Conservation (phyloP, 2,113 vertebrate genomes). For the Promerops cafer region DNA sequence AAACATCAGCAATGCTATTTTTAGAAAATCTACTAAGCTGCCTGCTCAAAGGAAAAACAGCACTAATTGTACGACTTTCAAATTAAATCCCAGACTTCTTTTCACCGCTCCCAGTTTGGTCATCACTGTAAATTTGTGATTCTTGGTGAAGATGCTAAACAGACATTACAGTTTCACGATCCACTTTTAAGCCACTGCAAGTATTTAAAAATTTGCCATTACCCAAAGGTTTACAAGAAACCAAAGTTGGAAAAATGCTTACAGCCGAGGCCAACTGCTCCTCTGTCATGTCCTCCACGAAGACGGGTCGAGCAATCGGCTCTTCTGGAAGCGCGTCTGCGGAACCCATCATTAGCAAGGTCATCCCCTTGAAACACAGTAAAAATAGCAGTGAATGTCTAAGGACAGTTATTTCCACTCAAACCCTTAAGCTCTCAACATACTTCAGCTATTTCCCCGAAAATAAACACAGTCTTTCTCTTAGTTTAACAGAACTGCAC, state of each 20-base stretch:
- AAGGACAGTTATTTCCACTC: neutral
- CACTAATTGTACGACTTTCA: neutral
- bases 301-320: slow-evolving; percentile 87
- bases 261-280: slow-evolving; percentile 97
- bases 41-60: neutral
- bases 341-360: slow-evolving; percentile 96
- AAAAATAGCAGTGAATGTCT: neutral
- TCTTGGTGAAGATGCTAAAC: neutral
- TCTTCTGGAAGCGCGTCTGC: slow-evolving; percentile 94
- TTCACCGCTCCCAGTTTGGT: neutral
- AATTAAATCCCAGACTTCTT: neutral
- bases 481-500: neutral
- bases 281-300: slow-evolving; percentile 99
- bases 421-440: neutral
- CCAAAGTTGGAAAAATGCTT: slow-evolving; percentile 35
- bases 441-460: neutral
- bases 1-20: neutral
- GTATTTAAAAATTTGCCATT: neutral
- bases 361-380: slow-evolving; percentile 86
- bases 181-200: neutral
- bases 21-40: neutral
- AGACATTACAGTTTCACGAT: neutral
- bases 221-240: neutral
- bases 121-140: rapidly evolving
- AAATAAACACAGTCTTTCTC: neutral